phyloP scores from a whole-genome alignment of 2,113 vertebrate genomes.

The Elaphurus davidianus region DNA sequence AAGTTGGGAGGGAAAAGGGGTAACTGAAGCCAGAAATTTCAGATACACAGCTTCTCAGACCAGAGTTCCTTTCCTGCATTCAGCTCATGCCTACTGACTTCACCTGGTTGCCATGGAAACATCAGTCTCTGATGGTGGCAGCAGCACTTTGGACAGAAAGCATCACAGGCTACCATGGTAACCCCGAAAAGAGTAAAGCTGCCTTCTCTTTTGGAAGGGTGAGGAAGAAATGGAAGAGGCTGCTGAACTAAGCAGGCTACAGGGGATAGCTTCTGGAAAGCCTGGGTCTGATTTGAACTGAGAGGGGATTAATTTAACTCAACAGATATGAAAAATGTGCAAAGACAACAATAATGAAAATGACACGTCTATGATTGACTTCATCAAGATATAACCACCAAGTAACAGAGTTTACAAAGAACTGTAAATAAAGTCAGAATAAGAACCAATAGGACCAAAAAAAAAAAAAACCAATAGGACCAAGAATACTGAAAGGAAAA shows the following conservation, averaged over 20 bases:
- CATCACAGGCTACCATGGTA: conserved; percentile 68
- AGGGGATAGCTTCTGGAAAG: neutral
- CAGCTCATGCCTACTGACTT: conserved; percentile 50
- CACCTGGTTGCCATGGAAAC: conserved; percentile 72
- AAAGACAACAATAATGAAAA: conserved; percentile 4
- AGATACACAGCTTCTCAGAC: conserved; percentile 29
- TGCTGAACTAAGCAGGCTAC: neutral
- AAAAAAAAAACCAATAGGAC: neutral
- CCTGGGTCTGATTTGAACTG: neutral
- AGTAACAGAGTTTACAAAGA: conserved; percentile 8
- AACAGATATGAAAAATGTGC: neutral
- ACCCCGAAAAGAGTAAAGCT: conserved; percentile 52
- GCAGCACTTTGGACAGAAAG: conserved; percentile 48
- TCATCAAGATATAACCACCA: neutral
- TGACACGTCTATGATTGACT: neutral
- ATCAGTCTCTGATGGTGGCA: conserved; percentile 61
- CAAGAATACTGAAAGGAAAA: neutral
- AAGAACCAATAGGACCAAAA: neutral
- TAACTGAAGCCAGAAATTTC: neutral
- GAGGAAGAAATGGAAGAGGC: conserved; percentile 20
- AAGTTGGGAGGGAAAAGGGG: neutral
- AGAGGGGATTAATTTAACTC: neutral
- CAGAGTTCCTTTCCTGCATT: conserved; percentile 29
- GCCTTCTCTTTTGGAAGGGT: conserved; percentile 17
- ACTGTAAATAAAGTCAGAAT: neutral